phyloP scores from a whole-genome alignment of 2,113 vertebrate species.

The Pomatostomus ruficeps region DNA sequence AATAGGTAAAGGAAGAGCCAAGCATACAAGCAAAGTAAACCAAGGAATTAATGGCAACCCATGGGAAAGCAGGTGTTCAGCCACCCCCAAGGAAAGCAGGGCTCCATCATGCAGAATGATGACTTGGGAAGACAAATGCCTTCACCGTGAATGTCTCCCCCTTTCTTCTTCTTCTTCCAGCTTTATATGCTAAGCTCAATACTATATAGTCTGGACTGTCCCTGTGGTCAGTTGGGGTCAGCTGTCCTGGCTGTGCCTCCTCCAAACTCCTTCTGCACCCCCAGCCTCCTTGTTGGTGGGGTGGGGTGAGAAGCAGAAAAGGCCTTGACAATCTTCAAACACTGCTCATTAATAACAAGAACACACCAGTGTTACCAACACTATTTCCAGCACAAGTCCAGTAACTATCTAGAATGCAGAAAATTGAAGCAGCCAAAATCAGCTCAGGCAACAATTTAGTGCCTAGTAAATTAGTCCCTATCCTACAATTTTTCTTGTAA shows the following conservation, averaged over 20 bases:
- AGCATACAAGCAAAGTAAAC: neutral
- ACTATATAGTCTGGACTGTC: neutral
- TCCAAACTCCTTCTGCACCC: neutral
- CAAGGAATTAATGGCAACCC: neutral
- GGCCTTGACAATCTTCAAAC: neutral
- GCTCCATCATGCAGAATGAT: neutral
- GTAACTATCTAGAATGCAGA: neutral
- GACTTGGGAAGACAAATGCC: neutral
- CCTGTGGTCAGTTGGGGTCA: neutral
- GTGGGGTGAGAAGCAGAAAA: neutral
- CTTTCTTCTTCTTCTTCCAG: neutral
- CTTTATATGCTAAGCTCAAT: neutral
- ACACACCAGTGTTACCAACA: too few relatives aligned
- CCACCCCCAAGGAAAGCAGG: neutral
- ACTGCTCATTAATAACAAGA: neutral
- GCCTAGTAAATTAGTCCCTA: neutral
- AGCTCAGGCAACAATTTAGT: neutral
- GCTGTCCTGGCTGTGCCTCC: neutral
- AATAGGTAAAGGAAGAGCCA: neutral
- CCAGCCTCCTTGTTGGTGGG: fast-evolving
- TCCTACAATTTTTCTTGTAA: neutral
- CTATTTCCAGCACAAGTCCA: neutral
- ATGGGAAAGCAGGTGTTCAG: neutral
- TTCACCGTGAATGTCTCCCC: neutral
- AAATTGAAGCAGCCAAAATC: neutral